Evolutionary conservation across 2,888 invertebrate species (phyloP).

Genomic region (Lissocephala sabroskyi): DNA sequence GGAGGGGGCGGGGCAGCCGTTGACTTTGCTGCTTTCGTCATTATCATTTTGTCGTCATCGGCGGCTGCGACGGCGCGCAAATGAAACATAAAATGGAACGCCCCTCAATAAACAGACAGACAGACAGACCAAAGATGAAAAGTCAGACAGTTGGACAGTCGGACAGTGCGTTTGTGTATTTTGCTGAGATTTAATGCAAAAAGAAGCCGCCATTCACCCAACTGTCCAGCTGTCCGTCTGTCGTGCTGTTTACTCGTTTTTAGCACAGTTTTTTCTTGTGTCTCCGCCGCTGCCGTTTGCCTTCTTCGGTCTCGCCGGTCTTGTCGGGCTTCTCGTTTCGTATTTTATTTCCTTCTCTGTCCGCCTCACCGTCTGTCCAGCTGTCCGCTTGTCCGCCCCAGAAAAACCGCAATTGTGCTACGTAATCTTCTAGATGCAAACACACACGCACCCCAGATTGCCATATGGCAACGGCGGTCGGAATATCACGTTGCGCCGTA

Average conservation of each 20-base stretch:
- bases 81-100: slow-evolving; percentile 66
- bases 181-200: too few species aligned
- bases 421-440: slow-evolving; percentile 55
- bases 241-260: slow-evolving; percentile 56
- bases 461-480: slow-evolving; percentile 44
- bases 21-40: slow-evolving; percentile 37
- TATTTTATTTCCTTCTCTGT: neutral
- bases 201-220: too few species aligned
- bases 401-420: slow-evolving; percentile 45
- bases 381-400: too few species aligned
- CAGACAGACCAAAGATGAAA: neutral
- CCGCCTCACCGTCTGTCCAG: neutral
- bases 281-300: too few species aligned
- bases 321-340: slow-evolving; percentile 3
- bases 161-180: too few species aligned
- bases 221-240: neutral
- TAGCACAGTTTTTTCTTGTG: slow-evolving; percentile 37
- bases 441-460: slow-evolving; percentile 11
- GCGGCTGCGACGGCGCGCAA: slow-evolving; percentile 40
- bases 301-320: neutral
- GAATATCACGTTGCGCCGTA: too few species aligned
- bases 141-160: too few species aligned
- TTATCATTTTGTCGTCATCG: slow-evolving; percentile 64
- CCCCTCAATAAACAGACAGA: slow-evolving; percentile 50
- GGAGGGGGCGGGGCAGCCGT: slow-evolving; percentile 8